Conservation (phyloP, 2,888 invertebrate genomes). For the Notodonta ziczac region DNA sequence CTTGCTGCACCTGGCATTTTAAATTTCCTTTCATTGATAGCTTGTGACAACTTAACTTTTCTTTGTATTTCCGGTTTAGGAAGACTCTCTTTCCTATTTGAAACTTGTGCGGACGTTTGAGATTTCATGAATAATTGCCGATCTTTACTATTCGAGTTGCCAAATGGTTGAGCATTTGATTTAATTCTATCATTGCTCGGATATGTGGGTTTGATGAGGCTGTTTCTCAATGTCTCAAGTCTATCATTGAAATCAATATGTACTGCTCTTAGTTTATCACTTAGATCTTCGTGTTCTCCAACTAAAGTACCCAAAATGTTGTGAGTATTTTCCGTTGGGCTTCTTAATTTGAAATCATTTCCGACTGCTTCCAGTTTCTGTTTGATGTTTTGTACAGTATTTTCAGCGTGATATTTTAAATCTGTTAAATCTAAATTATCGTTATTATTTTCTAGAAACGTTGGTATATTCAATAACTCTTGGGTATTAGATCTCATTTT, state of each 20-base stretch:
- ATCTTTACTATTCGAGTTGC: constrained; percentile 13
- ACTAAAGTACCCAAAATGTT: constrained; percentile 55
- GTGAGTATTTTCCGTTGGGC: constrained; percentile 45
- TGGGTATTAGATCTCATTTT: constrained; percentile 24
- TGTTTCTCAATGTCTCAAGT: constrained; percentile 56
- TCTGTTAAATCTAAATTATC: constrained; percentile 41
- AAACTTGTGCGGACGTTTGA: neutral
- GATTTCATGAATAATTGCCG: constrained; percentile 11
- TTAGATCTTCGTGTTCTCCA: constrained; percentile 56
- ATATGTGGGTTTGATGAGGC: constrained; percentile 46
- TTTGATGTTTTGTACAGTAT: constrained; percentile 54
- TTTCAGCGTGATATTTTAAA: constrained; percentile 50
- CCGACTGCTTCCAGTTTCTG: constrained; percentile 43
- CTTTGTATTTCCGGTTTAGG: constrained; percentile 11
- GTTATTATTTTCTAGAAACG: constrained; percentile 30
- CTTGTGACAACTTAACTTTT: constrained; percentile 12
- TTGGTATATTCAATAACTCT: constrained; percentile 37
- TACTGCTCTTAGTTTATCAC: constrained; percentile 63
- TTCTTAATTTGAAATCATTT: constrained; percentile 29
- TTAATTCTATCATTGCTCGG: constrained; percentile 14
- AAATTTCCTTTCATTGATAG: constrained; percentile 12
- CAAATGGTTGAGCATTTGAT: constrained; percentile 12
- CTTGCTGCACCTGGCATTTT: constrained; percentile 51
- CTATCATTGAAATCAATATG: constrained; percentile 67
- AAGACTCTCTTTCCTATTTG: constrained; percentile 11